phyloP scores from a whole-genome alignment of 2,888 invertebrate species.

The Aleiodes testaceus region DNA sequence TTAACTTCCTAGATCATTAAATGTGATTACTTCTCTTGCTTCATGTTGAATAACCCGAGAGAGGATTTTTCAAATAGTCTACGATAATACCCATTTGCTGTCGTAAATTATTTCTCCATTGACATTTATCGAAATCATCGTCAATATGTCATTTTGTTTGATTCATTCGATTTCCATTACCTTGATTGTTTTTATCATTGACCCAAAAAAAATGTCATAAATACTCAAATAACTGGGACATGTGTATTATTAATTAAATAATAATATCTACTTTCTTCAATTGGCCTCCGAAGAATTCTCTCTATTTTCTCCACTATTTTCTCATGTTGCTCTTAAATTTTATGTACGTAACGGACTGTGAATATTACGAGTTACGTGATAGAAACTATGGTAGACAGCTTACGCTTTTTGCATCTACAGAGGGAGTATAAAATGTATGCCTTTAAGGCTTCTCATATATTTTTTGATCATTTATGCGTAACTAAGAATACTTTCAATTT shows the following conservation, averaged over 20 bases:
- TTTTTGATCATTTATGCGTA: constrained; percentile 28
- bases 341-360: constrained; percentile 1
- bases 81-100: too few species aligned
- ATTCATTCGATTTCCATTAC: not conserved
- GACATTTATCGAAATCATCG: not conserved
- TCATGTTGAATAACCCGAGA: constrained; percentile 5
- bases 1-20: constrained; percentile 61
- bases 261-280: not conserved
- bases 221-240: not conserved
- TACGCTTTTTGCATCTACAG: constrained; percentile 6
- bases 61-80: too few species aligned
- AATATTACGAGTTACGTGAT: constrained; percentile 11
- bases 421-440: not conserved
- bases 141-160: too few species aligned
- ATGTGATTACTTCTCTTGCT: constrained; percentile 54
- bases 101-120: not conserved
- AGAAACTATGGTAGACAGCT: constrained; percentile 2
- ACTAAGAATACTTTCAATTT: constrained; percentile 23
- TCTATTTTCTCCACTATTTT: not conserved
- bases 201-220: not conserved
- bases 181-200: not conserved
- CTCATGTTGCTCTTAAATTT: not conserved
- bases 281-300: too few species aligned
- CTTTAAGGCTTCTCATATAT: constrained; percentile 18
- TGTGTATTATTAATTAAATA: not conserved